Evolutionary conservation across 1,140 invertebrate genomes (phyloP).

Genomic region (Mizuhopecten yessoensis): DNA sequence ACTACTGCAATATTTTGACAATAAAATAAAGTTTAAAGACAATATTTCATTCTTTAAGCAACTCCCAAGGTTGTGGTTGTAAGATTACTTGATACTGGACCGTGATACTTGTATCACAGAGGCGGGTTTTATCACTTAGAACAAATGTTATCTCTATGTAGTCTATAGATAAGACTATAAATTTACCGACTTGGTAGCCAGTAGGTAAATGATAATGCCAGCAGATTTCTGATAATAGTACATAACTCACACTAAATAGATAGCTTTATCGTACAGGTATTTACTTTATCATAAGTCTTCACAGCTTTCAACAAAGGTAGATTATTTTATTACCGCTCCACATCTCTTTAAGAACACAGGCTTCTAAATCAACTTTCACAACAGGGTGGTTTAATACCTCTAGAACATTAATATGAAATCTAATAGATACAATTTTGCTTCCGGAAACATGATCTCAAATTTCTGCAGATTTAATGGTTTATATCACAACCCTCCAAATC

Average conservation of each 20-base stretch:
- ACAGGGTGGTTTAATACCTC: neutral
- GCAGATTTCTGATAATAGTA: neutral
- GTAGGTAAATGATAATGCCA: neutral
- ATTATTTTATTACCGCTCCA: neutral
- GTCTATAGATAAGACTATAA: neutral
- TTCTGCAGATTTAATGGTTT: neutral
- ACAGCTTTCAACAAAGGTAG: neutral
- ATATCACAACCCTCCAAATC: neutral
- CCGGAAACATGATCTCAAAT: neutral
- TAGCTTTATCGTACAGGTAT: neutral
- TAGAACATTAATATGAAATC: neutral
- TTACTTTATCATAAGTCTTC: neutral
- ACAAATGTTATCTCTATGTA: neutral
- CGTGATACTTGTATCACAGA: neutral
- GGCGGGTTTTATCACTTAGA: neutral
- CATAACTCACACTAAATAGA: slow-evolving; percentile 38
- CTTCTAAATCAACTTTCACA: neutral
- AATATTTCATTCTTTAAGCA: too few species aligned
- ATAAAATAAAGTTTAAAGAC: too few species aligned
- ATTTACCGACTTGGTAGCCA: neutral
- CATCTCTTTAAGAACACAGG: neutral
- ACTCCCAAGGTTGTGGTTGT: too few species aligned
- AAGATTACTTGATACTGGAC: neutral
- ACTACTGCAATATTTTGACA: too few species aligned
- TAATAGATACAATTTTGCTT: neutral